Evolutionary conservation across 2,797 vertebrate species (phyloP), one percentile per base, ranked within the genome.

Genomic region (Chaunax sp.): DNA sequence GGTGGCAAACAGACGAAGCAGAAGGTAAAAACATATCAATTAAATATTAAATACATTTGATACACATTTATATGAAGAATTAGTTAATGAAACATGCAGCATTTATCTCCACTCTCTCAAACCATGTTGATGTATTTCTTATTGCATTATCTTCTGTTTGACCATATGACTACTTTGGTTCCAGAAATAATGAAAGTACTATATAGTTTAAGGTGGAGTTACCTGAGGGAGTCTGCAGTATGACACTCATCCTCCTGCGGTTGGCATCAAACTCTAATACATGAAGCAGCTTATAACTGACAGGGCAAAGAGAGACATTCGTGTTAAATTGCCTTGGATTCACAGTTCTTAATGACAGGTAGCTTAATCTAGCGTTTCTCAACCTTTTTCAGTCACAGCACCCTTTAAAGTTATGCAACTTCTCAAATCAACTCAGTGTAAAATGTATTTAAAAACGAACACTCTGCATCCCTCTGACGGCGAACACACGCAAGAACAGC

Each of bases 241-340:
- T 97, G 78, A 99, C 97, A 52, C 98, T 99, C 98, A 99, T 99
- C 77, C 97, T 94, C 60, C 97, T 94, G 77, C 98, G 95, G 85
- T 96, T 90, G 37, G 98, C 93, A 89, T 98, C 97, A 73, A 99
- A 99, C 90, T 99, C 98, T 64, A 99, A 89, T 37, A 98, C 89
- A 35, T 99, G 97, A 49, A 99, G 96, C 37, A 98, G 91, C 89
- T 95, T 97, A 85, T 95, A 99, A 74, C 97, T 99, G 69, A 22
- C 47, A 20, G 20, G 77, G n/a, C 53, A 75, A 25, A 65, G 18
- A 79, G 3, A 62, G 1, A 56, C 14, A 40, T 19, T 13, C 5
- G 3, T 26, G 23, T 64, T 53, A 59, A 44, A 20, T 69, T 3
- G 58, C 13, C 58, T 11, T 11, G 9, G 20, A 55, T 41, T 38